phyloP scores from a whole-genome alignment of 2,888 invertebrate species.

The Nudaria mundana region DNA sequence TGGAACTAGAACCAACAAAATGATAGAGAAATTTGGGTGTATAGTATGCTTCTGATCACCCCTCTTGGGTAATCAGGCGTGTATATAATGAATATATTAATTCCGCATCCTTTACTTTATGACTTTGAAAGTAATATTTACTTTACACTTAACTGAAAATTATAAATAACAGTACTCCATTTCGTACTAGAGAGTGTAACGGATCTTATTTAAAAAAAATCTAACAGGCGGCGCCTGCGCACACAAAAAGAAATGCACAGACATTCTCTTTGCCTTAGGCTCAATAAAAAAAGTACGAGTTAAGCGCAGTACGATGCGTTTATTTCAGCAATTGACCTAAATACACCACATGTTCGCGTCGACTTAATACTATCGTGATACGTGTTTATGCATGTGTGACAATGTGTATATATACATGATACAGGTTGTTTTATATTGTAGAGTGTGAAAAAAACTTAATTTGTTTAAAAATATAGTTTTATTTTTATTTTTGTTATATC shows the following conservation, averaged over 20 bases:
- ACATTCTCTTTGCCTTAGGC: constrained; percentile 44
- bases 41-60: no score
- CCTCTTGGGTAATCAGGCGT: no score
- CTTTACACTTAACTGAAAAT: constrained; percentile 6
- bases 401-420: constrained; percentile 39
- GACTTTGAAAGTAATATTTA: constrained; percentile 4
- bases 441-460: constrained; percentile 32
- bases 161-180: constrained; percentile 14
- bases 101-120: constrained; percentile 2
- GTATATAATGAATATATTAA: no score
- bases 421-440: constrained; percentile 50
- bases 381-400: constrained; percentile 31
- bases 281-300: constrained; percentile 43
- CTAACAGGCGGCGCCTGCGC: constrained; percentile 44
- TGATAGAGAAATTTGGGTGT: no score
- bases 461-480: no score
- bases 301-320: constrained; percentile 49
- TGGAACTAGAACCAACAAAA: no score
- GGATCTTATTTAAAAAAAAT: constrained; percentile 34
- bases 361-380: constrained; percentile 48
- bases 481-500: no score
- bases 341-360: constrained; percentile 65
- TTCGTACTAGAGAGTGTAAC: constrained; percentile 23
- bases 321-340: constrained; percentile 76
- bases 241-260: constrained; percentile 39